Evolutionary conservation across 2,888 invertebrate genomes (phyloP).

Genomic region (Mystacides longicornis): DNA sequence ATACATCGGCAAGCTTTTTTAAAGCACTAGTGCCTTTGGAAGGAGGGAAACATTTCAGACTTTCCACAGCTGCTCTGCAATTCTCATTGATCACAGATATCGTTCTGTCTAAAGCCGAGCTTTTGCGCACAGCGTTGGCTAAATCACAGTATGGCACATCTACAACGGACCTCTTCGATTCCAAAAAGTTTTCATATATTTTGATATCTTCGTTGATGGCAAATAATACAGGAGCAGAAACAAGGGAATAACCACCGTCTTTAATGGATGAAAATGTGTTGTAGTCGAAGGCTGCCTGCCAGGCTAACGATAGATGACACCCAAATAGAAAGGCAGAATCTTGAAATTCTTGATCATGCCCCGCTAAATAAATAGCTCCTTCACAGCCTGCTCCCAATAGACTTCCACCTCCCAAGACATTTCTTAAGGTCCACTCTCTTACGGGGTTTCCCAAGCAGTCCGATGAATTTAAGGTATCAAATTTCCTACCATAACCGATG

Average conservation of each 20-base stretch:
- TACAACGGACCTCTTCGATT: constrained; percentile 3
- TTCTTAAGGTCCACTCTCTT: constrained; percentile 64
- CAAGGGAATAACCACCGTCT: constrained; percentile 52
- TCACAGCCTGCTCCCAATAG: constrained; percentile 69
- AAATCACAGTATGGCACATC: constrained; percentile 13
- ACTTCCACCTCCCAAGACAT: constrained; percentile 62
- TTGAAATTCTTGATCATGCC: constrained; percentile 58
- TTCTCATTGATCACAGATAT: constrained; percentile 18
- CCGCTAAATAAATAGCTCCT: constrained; percentile 68
- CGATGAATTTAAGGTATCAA: constrained; percentile 32
- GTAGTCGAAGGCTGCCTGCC: constrained; percentile 28
- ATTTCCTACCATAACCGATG: constrained; percentile 16
- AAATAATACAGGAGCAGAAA: constrained; percentile 77
- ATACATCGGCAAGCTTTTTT: constrained; percentile 13
- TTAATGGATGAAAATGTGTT: constrained; percentile 6
- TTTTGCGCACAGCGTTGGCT: constrained; percentile 10
- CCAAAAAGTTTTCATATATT: constrained; percentile 42
- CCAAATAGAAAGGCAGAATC: constrained; percentile 71
- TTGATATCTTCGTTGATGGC: constrained; percentile 67
- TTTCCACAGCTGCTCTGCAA: constrained; percentile 16
- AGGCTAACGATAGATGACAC: constrained; percentile 58
- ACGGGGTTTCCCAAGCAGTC: constrained; percentile 49
- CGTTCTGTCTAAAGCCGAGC: constrained; percentile 20
- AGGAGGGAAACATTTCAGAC: constrained; percentile 18
- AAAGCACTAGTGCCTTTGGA: constrained; percentile 19